These are phyloP conservation scores for Apeira syringaria DNA, from an alignment of 2,888 invertebrate species.

Conservation along the genomic window DNA sequence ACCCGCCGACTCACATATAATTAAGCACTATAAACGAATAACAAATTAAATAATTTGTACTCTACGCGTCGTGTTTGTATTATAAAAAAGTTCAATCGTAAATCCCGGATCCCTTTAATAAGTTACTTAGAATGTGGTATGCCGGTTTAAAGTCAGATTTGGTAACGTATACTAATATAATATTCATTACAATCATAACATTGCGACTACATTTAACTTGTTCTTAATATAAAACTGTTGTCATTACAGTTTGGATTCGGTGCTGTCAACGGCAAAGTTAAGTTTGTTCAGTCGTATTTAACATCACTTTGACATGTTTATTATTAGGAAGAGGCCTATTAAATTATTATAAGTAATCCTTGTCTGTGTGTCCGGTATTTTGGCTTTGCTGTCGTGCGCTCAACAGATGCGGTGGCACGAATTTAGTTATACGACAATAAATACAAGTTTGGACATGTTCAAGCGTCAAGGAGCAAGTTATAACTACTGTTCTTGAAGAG, in stretches of 20 bases:
- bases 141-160: slow-evolving; percentile 75
- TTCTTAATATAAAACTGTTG: slow-evolving; percentile 19
- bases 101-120: slow-evolving; percentile 74
- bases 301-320: slow-evolving; percentile 77
- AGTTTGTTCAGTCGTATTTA: slow-evolving; percentile 63
- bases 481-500: slow-evolving; percentile 34
- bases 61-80: slow-evolving; percentile 69
- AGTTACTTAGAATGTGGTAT: slow-evolving; percentile 62
- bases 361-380: slow-evolving; percentile 67
- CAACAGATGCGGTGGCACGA: slow-evolving; percentile 48
- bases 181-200: slow-evolving; percentile 48
- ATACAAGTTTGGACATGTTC: slow-evolving; percentile 64
- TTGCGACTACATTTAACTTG: slow-evolving; percentile 2
- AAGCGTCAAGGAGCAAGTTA: slow-evolving; percentile 50
- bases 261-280: slow-evolving; percentile 31
- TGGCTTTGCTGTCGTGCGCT: slow-evolving; percentile 59
- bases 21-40: slow-evolving; percentile 70
- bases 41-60: slow-evolving; percentile 77
- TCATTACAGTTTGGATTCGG: slow-evolving; percentile 33
- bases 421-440: slow-evolving; percentile 56
- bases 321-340: slow-evolving; percentile 79
- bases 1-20: slow-evolving; percentile 53
- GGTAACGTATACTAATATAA: slow-evolving; percentile 68
- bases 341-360: slow-evolving; percentile 78
- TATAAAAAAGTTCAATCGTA: slow-evolving; percentile 72